Evolutionary conservation across 92 coral and sea anemone species (phyloP).

Genomic region (Plumapathes pennacea): DNA sequence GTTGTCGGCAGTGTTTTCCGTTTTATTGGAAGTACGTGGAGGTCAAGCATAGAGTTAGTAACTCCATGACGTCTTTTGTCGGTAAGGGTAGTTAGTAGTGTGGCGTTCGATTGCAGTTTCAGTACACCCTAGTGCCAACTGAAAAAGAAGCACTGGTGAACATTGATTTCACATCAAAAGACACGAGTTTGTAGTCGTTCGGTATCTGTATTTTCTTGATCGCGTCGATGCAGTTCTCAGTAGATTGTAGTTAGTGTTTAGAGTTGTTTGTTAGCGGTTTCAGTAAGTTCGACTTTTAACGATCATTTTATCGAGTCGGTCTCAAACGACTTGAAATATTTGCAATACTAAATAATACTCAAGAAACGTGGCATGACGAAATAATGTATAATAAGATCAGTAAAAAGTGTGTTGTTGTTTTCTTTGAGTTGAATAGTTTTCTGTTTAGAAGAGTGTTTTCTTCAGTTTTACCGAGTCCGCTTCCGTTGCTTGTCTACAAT

Average conservation of each 20-base stretch:
- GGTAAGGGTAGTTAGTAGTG: conserved; percentile 26
- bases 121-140: conserved; percentile 44
- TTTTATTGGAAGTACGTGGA: conserved; percentile 52
- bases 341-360: too few relatives aligned
- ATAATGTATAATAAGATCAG: too few relatives aligned
- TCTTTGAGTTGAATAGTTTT: too few relatives aligned
- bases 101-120: conserved; percentile 7
- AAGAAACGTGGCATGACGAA: too few relatives aligned
- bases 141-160: conserved; percentile 39
- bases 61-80: conserved; percentile 21
- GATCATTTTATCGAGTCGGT: too few relatives aligned
- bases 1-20: conserved; percentile 44
- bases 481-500: too few relatives aligned
- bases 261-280: conserved; percentile 29
- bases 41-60: conserved; percentile 43
- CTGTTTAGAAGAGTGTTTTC: too few relatives aligned
- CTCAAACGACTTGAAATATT: too few relatives aligned
- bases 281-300: too few relatives aligned
- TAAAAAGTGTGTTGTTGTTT: too few relatives aligned
- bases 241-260: conserved; percentile 25
- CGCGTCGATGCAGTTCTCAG: conserved; percentile 36
- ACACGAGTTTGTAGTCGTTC: conserved; percentile 42
- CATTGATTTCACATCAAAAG: conserved; percentile 58
- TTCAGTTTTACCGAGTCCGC: too few relatives aligned
- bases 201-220: conserved; percentile 38